Conservation (phyloP, 2,113 vertebrate genomes). For the Colossoma macropomum region DNA sequence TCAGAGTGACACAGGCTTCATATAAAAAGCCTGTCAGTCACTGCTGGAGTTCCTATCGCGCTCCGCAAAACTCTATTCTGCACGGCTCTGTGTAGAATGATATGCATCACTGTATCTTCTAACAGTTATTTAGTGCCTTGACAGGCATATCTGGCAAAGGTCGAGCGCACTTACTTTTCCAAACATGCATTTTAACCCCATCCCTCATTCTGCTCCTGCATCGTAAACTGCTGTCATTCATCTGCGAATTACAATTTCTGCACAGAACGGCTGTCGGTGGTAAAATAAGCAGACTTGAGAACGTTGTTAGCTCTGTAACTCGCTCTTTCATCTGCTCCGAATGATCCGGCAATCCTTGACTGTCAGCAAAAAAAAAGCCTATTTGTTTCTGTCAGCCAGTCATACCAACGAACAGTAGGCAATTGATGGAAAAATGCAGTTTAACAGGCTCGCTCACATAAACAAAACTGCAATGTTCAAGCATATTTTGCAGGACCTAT, state of each 20-base stretch:
- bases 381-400: slow-evolving; percentile 13
- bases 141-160: neutral
- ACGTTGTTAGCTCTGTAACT: neutral
- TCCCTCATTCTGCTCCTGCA: neutral
- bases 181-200: neutral
- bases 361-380: neutral
- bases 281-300: neutral
- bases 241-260: neutral
- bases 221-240: neutral
- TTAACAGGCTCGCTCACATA: neutral
- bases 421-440: neutral
- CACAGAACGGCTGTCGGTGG: neutral
- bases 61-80: neutral
- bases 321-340: neutral
- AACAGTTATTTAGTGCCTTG: neutral
- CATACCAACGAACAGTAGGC: neutral
- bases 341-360: neutral
- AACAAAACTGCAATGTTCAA: neutral
- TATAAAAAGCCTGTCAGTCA: slow-evolving; percentile 4
- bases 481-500: neutral
- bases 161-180: neutral
- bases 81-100: neutral
- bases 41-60: neutral
- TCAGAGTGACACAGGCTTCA: slow-evolving; percentile 14
- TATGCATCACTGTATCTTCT: neutral